Percentiles rank a stretch among this genome's conserved stretches.
Conservation (phyloP, 2,797 vertebrate genomes). For the Acanthis flammea region DNA sequence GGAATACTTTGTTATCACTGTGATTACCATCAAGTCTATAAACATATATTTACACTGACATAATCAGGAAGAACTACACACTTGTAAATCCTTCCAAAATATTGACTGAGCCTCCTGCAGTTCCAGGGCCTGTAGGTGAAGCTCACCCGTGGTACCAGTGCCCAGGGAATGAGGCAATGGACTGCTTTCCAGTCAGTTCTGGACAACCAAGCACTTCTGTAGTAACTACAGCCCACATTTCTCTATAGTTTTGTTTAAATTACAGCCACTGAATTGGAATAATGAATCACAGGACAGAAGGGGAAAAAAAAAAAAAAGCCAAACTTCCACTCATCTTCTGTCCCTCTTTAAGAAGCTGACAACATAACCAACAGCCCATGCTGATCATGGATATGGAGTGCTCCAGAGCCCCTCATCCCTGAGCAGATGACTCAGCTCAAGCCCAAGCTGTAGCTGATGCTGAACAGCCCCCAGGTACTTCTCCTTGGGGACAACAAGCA, state of each 20-base stretch:
- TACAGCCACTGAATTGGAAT: neutral
- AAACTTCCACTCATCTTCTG: neutral
- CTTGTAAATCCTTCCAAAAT: neutral
- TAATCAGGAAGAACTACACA: neutral
- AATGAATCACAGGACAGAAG: neutral
- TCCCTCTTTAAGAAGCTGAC: neutral
- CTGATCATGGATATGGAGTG: neutral
- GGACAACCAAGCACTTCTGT: neutral
- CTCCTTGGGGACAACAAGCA: neutral
- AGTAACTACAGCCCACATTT: neutral
- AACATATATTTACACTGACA: neutral
- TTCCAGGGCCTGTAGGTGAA: neutral
- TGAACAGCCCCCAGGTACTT: neutral
- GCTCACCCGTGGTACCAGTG: neutral
- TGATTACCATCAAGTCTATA: neutral
- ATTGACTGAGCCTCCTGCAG: neutral
- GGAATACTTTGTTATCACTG: neutral
- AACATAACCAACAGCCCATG: neutral
- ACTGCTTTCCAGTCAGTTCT: neutral
- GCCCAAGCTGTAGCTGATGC: neutral
- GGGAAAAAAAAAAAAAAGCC: neutral
- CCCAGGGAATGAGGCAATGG: neutral
- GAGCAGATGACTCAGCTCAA: neutral
- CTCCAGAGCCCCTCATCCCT: neutral
- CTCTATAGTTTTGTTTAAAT: neutral